Evolutionary conservation across 2,113 vertebrate species (phyloP), one percentile per base, ranked within the genome.

Genomic region (Myrmophylax atrothorax): DNA sequence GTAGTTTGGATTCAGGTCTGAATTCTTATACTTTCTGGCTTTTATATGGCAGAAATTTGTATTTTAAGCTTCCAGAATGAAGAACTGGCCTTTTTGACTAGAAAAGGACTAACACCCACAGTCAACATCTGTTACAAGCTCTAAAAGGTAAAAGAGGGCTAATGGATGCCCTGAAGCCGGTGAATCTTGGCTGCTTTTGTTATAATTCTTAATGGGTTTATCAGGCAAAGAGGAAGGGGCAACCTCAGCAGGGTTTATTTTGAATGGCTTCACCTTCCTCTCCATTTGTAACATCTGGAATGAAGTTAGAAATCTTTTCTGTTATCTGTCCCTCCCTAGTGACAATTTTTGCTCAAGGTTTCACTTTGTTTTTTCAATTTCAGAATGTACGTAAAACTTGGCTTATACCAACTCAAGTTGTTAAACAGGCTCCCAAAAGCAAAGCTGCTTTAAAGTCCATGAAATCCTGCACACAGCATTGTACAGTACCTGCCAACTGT

Each of bases 121-220:
- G 56, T 47, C 73, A 75, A 68, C n/a, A 50, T 66, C 60, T 40
- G 33, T 50, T 84, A 72, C 1, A 4, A 75, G 60, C 73, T 72
- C 77, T 84, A 23, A 78, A 93, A 89, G 13, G 55, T 72, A 53
- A 72, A 87, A 81, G 35, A 80, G 19, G 52, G 52, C 23, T 84
- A 81, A 55, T 18, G 40, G 83, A 81, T 86, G n/a, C 73, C 76
- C 73, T 10, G 18, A 79, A 96, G 83, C 60, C 74, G 59, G 50
- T 72, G 4, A 12, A 79, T 91, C 58, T 68, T 72, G 77, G 59
- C 78, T 84, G 69, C 76, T 96, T 92, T 88, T 94, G 69, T 84
- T 92, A 84, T 70, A 72, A 78, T 90, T 90, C 81, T 38, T 49
- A 82, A 79, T 66, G 53, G 35, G 18, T 75, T 93, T 92, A 62